Conservation (phyloP, 1,140 invertebrate species). For the Agrilus planipennis region DNA sequence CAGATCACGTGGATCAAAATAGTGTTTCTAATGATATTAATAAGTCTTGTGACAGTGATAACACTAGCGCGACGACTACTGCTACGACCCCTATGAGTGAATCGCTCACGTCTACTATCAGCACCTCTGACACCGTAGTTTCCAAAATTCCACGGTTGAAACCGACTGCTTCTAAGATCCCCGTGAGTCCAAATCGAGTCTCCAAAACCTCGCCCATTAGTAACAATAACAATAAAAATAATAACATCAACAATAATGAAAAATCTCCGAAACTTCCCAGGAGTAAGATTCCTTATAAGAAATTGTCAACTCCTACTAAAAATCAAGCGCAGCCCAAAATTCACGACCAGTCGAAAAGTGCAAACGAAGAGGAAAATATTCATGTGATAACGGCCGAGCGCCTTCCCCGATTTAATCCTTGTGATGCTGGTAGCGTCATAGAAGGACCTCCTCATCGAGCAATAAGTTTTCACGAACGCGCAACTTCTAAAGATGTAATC, state of each 20-base stretch:
- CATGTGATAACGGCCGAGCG: conserved; percentile 28
- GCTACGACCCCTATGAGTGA: conserved; percentile 34
- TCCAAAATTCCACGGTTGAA: conserved; percentile 29
- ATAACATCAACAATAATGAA: conserved; percentile 33
- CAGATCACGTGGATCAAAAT: conserved; percentile 1
- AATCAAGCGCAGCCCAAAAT: conserved; percentile 21
- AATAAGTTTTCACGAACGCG: conserved; percentile 55
- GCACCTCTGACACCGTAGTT: conserved; percentile 47
- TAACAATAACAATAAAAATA: conserved; percentile 15
- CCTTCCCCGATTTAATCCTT: conserved; percentile 22
- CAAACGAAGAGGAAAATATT: conserved; percentile 7
- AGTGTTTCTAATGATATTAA: conserved; percentile 17
- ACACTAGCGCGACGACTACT: conserved; percentile 15
- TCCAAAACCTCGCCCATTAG: too few relatives aligned
- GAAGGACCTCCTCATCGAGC: conserved; percentile 35
- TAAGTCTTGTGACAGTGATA: conserved; percentile 20
- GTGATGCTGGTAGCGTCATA: conserved; percentile 33
- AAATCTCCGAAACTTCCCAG: conserved; percentile 27
- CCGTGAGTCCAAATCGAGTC: conserved; percentile 12
- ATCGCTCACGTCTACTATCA: conserved; percentile 53
- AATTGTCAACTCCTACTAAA: conserved; percentile 12
- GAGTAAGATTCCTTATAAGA: conserved; percentile 29
- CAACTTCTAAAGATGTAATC: conserved; percentile 64
- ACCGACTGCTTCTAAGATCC: conserved; percentile 23
- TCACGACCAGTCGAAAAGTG: conserved; percentile 13